Evolutionary conservation across 2,888 invertebrate genomes (phyloP), one percentile per base, ranked within the genome.

Genomic region (Parnassius glacialis): DNA sequence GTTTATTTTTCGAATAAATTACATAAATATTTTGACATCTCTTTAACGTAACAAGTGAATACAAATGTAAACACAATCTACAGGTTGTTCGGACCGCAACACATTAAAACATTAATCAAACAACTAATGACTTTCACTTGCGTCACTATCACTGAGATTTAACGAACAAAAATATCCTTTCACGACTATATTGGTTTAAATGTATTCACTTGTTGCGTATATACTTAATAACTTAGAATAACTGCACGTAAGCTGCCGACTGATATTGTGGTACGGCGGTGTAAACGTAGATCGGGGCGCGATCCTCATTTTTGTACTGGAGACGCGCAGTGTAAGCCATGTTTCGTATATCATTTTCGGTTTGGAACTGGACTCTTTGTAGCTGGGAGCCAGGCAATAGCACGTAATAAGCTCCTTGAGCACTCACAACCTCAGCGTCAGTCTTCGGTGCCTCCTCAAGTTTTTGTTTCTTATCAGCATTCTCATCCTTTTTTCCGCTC

Each of bases 261-360:
- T 81, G 84, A 68, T 81, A 83, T 59, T 84, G 84, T 2, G 89
- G 89, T 2, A 75, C 81, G 68, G 74, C 73, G 0, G 93, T 92
- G 76, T 94, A 94, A 52, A 94, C 92, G 43, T 93, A 94, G 54
- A 94, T 90, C 9, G 92, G 92, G 16, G 94, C 93, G 0, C 93
- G 93, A 62, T 94, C 93, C 64, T 94, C 94, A 69, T 92, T 92
- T 71, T 89, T 92, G 74, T 94, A 94, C 57, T 93, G 93, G 64
- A 94, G 88, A 70, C 92, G 92, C 10, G 94, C 94, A 48, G 93
- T 93, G 74, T 93, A 94, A 20, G 93, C 94, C 94, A 94, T 94
- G 60, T 94, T 93, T 78, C 73, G 79, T 7, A 84, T 41, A 51
- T 90, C 90, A 53, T 90, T 89, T 64, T 88, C 83, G 0, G 94